These are phyloP conservation scores for Calliopum simillimum DNA, from an alignment of 2,888 invertebrate species.

Conservation along the genomic window DNA sequence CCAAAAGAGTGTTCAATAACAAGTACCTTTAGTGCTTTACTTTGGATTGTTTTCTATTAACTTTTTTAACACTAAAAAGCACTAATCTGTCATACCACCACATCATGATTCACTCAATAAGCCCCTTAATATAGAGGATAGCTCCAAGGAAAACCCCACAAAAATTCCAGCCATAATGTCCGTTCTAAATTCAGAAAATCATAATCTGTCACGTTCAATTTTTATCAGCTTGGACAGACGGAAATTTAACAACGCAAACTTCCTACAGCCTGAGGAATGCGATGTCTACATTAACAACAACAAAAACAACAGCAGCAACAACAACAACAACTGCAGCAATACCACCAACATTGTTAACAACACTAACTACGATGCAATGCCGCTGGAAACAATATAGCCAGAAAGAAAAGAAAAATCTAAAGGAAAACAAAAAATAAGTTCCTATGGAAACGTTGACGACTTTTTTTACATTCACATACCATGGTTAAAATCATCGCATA, in stretches of 20 bases:
- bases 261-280: not conserved
- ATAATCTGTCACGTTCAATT: constrained; percentile 39
- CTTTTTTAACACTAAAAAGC: too few relatives aligned
- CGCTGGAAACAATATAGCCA: not conserved
- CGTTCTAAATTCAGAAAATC: constrained; percentile 28
- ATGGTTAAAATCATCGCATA: constrained; percentile 12
- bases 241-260: constrained; percentile 22
- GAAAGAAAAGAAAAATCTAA: constrained; percentile 1
- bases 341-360: constrained; percentile 20
- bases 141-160: not conserved
- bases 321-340: not conserved
- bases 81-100: too few relatives aligned
- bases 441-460: constrained; percentile 23
- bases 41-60: too few relatives aligned
- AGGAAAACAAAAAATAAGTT: constrained; percentile 15
- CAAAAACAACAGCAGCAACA: constrained; percentile 6
- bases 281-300: constrained; percentile 1
- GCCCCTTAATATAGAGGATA: not conserved
- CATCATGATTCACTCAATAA: too few relatives aligned
- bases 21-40: too few relatives aligned
- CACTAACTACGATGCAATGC: constrained; percentile 18
- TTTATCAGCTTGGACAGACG: constrained; percentile 21
- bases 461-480: constrained; percentile 14
- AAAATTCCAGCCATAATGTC: not conserved
- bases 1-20: too few relatives aligned